These are phyloP conservation scores for Drosophila borealis DNA, from an alignment of 2,888 invertebrate genomes.

Conservation along the genomic window DNA sequence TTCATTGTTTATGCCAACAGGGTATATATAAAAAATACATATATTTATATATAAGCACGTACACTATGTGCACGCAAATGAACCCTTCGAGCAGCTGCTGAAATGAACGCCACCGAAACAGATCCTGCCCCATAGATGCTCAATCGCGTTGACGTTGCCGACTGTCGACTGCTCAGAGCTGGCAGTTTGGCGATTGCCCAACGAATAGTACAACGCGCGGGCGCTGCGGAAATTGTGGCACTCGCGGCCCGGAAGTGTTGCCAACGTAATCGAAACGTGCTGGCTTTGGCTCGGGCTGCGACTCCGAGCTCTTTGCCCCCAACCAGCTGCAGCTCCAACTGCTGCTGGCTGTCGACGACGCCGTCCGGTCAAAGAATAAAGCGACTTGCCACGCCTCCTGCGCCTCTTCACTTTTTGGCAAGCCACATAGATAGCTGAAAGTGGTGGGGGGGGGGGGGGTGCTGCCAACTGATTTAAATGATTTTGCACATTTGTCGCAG, in stretches of 20 bases:
- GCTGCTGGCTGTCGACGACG: constrained; percentile 57
- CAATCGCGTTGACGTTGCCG: constrained; percentile 18
- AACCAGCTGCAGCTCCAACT: constrained; percentile 9
- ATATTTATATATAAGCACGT: constrained; percentile 6
- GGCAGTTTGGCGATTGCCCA: constrained; percentile 67
- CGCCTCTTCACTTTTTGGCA: constrained; percentile 31
- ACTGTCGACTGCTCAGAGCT: constrained; percentile 27
- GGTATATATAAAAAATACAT: constrained; percentile 1
- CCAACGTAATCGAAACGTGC: constrained; percentile 77
- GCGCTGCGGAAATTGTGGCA: constrained; percentile 70
- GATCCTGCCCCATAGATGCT: constrained; percentile 38
- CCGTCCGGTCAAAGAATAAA: constrained; percentile 53
- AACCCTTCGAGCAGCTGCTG: constrained; percentile 66
- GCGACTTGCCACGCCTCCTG: constrained; percentile 9
- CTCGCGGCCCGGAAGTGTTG: constrained; percentile 78
- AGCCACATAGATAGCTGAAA: constrained; percentile 9
- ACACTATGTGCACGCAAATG: constrained; percentile 53
- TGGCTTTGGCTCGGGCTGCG: constrained; percentile 35
- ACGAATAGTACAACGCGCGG: constrained; percentile 11
- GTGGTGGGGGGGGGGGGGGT: not conserved
- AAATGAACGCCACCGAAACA: constrained; percentile 48
- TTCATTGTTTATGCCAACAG: not conserved
- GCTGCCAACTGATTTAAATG: constrained; percentile 62
- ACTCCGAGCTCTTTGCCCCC: not conserved
- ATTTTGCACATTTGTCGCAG: constrained; percentile 60